These are phyloP conservation scores for Orchesella flavescens DNA, from an alignment of 2,888 invertebrate genomes.

Conservation along the genomic window DNA sequence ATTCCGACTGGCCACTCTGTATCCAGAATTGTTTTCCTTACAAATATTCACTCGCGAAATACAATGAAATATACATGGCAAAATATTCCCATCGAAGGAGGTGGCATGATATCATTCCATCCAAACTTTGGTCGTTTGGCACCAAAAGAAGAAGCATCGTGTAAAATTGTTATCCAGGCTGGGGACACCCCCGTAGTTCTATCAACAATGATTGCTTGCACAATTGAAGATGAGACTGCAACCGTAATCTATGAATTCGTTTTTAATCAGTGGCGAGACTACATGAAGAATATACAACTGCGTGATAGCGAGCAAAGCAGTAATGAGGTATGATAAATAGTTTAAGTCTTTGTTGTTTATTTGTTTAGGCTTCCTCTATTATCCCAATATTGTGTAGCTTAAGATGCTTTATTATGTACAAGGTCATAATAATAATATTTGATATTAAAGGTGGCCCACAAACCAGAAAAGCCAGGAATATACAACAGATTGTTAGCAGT, in stretches of 20 bases:
- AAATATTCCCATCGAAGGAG: conserved; percentile 62
- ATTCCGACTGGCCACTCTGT: conserved; percentile 67
- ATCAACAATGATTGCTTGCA: conserved; percentile 57
- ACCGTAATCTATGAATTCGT: conserved; percentile 52
- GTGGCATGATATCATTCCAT: conserved; percentile 67
- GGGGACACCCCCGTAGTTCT: conserved; percentile 64
- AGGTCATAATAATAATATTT: too few relatives aligned
- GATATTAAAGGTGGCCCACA: conserved; percentile 11
- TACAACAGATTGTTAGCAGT: conserved; percentile 65
- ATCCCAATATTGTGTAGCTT: not conserved
- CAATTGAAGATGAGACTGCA: conserved; percentile 63
- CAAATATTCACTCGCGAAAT: conserved; percentile 65
- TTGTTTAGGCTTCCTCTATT: not conserved
- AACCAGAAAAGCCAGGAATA: conserved; percentile 63
- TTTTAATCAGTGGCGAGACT: conserved; percentile 48
- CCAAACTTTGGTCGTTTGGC: conserved; percentile 65
- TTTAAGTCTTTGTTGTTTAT: not conserved
- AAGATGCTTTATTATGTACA: too few relatives aligned
- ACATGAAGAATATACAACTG: conserved; percentile 41
- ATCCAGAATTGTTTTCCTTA: conserved; percentile 65
- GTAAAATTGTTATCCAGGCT: conserved; percentile 63
- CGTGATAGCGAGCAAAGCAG: conserved; percentile 41
- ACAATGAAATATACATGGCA: conserved; percentile 68
- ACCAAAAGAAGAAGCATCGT: conserved; percentile 59
- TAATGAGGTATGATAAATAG: conserved; percentile 12